A percentile compares a stretch with the other conserved stretches of the same genome.
These are phyloP conservation scores for Mandrillus leucophaeus DNA, from an alignment of 2,113 vertebrate species.

Conservation along the genomic window DNA sequence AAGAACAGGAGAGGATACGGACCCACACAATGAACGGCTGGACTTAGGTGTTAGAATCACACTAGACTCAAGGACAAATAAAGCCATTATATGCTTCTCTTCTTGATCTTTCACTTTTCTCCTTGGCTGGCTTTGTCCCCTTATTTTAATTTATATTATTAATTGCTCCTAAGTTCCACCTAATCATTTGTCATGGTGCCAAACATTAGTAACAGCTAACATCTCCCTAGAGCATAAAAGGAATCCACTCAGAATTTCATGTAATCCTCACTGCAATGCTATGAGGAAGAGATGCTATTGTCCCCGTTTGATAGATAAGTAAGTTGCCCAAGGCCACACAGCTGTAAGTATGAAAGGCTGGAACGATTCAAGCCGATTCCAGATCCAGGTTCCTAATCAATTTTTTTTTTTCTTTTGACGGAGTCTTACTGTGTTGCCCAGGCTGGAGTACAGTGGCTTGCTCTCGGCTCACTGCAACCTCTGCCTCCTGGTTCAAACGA, in stretches of 20 bases:
- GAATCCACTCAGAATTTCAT: neutral
- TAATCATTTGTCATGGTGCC: neutral
- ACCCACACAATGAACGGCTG: fast-evolving
- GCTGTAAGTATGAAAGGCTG: neutral
- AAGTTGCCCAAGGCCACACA: neutral
- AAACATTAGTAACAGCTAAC: neutral
- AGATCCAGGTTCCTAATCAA: neutral
- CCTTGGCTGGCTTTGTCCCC: neutral
- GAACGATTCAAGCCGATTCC: neutral
- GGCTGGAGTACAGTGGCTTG: too few species aligned
- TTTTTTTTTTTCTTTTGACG: too few species aligned
- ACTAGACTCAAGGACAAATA: neutral
- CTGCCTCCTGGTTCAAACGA: too few species aligned
- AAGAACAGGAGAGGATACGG: neutral
- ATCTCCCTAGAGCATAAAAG: neutral
- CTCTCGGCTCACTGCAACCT: too few species aligned
- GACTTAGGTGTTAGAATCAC: fast-evolving
- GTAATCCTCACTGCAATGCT: neutral
- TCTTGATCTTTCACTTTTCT: neutral
- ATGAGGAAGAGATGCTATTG: neutral
- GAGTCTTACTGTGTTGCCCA: too few species aligned
- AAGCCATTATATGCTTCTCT: neutral
- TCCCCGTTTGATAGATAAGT: neutral
- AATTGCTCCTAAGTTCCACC: neutral
- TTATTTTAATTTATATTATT: neutral